Base-by-base conservation (phyloP, 2,888 invertebrate species). In the Chymomyza amoena region DNA sequence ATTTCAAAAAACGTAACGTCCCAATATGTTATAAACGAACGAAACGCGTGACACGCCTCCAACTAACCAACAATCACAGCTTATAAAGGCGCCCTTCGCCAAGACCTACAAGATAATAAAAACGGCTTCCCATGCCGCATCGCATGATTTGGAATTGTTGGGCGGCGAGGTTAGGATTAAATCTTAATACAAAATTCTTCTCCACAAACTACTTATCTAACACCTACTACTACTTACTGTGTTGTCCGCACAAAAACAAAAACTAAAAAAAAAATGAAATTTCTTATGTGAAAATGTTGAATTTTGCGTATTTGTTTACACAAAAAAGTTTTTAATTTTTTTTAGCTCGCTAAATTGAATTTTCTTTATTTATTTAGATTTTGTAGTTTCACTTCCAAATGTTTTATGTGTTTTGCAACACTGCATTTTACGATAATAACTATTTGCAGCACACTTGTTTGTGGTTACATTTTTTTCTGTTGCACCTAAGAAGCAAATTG, bases 31-130 rank as follows among this genome's bases (percentile, higher is more conserved):
- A 39, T 57, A 25, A 28, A 18, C 28, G 18, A 15, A 57, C 25
- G 20, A 7, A 57, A 57, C 57, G 56, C 18, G 52, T 52, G 10
- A 25, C 16, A 56, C n/a, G 50, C 51, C 25, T 63, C 63, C 61
- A 36, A 68, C 64, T 45, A 39, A 65, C 50, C 64, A 68, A 63
- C 56, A 56, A 57, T 71, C 60, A 85, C 94, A 97, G 97, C 96
- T 97, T 93, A 95, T 97, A 95, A 97, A 97, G 96, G 97, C 97
- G 93, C 97, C 97, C 92, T 97, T 97, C 94, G 96, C 96, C 94
- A 97, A 97, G 95, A 96, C 97, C 94, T 97, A 97, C 95, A 96
- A 95, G 94, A 96, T 97, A 93, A 96, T 97, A 95, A 97, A 97
- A 96, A 97, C 96, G 93, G 90, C 90, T 74, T 90, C 90, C 78